Base-by-base conservation (phyloP, 2,797 vertebrate genomes). In the Chrosomus eos region DNA sequence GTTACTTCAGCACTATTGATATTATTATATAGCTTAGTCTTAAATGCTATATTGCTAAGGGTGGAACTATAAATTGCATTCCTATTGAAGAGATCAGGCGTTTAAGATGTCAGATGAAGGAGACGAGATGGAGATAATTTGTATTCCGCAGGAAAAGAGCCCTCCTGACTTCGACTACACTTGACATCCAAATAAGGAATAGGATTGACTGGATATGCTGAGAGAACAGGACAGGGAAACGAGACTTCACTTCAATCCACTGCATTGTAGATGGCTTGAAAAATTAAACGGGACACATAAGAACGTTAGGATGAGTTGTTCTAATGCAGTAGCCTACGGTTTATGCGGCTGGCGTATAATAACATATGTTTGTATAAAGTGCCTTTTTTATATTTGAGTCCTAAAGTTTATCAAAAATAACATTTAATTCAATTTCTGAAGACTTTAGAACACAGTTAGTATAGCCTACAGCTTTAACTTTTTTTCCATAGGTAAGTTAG, bases 141-240 rank as follows among this genome's bases (percentile, higher is more conserved):
- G 66, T 80, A 36, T 85, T 79, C 45, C 10, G 16, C 81, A 38
- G 38, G 38, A 62, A 73, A 48, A 73, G 33, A 62, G 43, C 21
- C n/a, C 36, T 40, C 19, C 36, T 40, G 67, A 33, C 55, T 81
- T 87, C 70, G 71, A 26, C 43, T 31, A 73, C 74, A 71, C 67
- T 84, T 76, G 72, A 77, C 78, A 87, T 76, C 78, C 74, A 79
- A 80, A 82, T 86, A 86, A 86, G 72, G 79, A 88, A 55, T 73
- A 38, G 38, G 31, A 78, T 67, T 60, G 80, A 62, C 18, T 36
- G 8, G 14, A 64, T 36, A 53, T 31, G 67, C 6, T 3, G n/a
- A 71, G 26, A n/a, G 55, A 71, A 33, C 28, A 45, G 33, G 36
- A n/a, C 74, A 76, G 45, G 40, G 16, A 76, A 53, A 71, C 16